A percentile compares a stretch with the other conserved stretches of the same genome.
These are phyloP conservation scores for Caenorhabditis japonica DNA, from an alignment of 2,888 invertebrate species.

Conservation along the genomic window DNA sequence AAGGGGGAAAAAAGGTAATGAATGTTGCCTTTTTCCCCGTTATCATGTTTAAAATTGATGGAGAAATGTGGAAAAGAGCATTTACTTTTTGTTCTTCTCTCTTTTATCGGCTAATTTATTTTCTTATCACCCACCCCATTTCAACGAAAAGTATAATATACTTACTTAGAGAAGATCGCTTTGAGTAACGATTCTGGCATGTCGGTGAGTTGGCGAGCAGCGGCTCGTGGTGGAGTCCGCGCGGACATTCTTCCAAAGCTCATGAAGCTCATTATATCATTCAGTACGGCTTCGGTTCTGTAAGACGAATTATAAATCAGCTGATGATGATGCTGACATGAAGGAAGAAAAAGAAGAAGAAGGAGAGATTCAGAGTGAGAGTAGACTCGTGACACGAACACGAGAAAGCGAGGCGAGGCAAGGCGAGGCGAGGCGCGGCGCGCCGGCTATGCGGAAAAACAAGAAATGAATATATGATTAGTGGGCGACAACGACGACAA, in stretches of 20 bases:
- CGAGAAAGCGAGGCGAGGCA: conserved; percentile 30
- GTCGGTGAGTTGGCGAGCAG: conserved; percentile 4
- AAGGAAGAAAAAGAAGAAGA: conserved; percentile 11
- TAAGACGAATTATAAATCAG: too few relatives aligned
- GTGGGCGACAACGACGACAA: conserved; percentile 28
- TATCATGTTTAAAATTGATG: conserved; percentile 25
- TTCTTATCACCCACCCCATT: background rate
- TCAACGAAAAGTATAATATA: conserved; percentile 7
- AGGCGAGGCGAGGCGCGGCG: conserved; percentile 7
- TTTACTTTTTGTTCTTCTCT: too few relatives aligned
- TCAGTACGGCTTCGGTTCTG: conserved; percentile 14
- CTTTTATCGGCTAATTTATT: too few relatives aligned
- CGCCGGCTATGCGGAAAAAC: conserved; percentile 46
- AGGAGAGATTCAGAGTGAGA: conserved; percentile 26
- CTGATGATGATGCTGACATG: too few relatives aligned
- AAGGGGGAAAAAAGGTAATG: background rate
- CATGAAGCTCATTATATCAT: conserved; percentile 28
- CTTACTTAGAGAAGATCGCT: conserved; percentile 24
- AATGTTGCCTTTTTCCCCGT: conserved; percentile 28
- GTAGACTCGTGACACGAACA: conserved; percentile 51
- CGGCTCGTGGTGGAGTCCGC: background rate
- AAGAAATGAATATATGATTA: conserved; percentile 54
- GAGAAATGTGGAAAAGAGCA: conserved; percentile 3
- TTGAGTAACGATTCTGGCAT: conserved; percentile 13
- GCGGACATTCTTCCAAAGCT: conserved; percentile 6